These are phyloP conservation scores for Acanthopleura granulata DNA, from an alignment of 2,888 invertebrate species.

Conservation along the genomic window DNA sequence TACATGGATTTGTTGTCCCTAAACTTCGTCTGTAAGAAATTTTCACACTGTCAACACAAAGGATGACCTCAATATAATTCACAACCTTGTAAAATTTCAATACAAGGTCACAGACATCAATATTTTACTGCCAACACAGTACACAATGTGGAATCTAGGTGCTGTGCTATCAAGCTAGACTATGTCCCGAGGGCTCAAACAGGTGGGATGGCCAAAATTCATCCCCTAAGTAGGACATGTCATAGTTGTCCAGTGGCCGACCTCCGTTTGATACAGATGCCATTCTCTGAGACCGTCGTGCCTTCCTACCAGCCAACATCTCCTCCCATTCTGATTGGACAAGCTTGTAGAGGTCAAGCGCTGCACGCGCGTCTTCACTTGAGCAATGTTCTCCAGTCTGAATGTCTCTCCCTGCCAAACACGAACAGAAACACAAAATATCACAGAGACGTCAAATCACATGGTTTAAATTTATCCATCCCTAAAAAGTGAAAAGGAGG, in stretches of 20 bases:
- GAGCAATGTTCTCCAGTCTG: conserved; percentile 57
- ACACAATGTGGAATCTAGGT: too few relatives aligned
- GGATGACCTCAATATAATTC: too few relatives aligned
- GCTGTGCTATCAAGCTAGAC: too few relatives aligned
- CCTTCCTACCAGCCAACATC: not conserved
- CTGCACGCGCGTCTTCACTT: conserved; percentile 55
- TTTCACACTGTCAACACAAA: too few relatives aligned
- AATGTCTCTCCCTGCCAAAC: conserved; percentile 47
- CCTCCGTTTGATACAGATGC: not conserved
- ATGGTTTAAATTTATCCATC: too few relatives aligned
- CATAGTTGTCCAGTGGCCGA: not conserved
- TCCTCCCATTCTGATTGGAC: conserved; percentile 50
- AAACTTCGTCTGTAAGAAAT: too few relatives aligned
- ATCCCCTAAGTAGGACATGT: not conserved
- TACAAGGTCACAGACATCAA: too few relatives aligned
- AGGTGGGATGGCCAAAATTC: not conserved
- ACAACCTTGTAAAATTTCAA: too few relatives aligned
- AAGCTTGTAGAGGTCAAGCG: conserved; percentile 53
- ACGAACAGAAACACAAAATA: not conserved
- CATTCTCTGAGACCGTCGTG: not conserved
- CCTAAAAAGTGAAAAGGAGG: not conserved
- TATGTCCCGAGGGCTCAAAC: not conserved
- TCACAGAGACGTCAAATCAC: not conserved
- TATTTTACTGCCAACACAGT: too few relatives aligned
- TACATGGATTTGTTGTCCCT: too few relatives aligned